phyloP scores from a whole-genome alignment of 2,113 vertebrate species.

The Bos taurus region ARS-UCD2.0 NC_037342.1:36577501-36578000 shows the following conservation, averaged over 20 bases:
- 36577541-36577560: neutral
- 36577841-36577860: neutral
- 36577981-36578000: neutral
- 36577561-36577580: neutral
- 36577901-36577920: no score
- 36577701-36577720: neutral
- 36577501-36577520: neutral
- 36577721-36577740: neutral
- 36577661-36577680: neutral
- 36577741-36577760: neutral
- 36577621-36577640: neutral
- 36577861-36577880: neutral
- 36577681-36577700: neutral
- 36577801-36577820: neutral
- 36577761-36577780: neutral
- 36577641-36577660: neutral
- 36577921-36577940: no score
- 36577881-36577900: neutral
- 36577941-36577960: neutral
- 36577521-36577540: neutral
- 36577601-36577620: neutral
- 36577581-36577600: neutral
- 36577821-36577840: neutral
- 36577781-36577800: neutral
- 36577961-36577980: neutral